These are phyloP conservation scores for Gobiocypris rarus DNA, from an alignment of 2,113 vertebrate species.

Conservation along the genomic window DNA sequence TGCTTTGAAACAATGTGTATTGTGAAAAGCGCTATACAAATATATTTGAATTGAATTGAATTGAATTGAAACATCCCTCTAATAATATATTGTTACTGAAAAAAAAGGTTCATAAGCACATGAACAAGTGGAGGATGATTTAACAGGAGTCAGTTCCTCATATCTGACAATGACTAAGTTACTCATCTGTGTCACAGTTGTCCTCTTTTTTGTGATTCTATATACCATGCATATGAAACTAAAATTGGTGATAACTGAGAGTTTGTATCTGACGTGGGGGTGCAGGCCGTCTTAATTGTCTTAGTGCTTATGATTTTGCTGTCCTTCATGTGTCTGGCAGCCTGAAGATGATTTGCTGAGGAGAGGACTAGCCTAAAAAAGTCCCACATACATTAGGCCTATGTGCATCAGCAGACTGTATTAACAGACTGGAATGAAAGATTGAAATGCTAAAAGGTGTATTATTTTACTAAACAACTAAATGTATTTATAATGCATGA, in stretches of 20 bases:
- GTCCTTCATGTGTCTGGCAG: slow-evolving; percentile 49
- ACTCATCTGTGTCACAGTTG: neutral
- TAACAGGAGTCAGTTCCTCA: too few species aligned
- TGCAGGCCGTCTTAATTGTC: neutral
- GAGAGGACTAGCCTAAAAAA: slow-evolving; percentile 58
- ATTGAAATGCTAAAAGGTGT: slow-evolving; percentile 4
- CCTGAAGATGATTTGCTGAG: slow-evolving; percentile 66
- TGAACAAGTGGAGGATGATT: too few species aligned
- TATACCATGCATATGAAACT: neutral
- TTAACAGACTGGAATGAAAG: too few species aligned
- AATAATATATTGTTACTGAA: too few species aligned
- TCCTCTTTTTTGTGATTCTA: neutral
- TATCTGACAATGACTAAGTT: too few species aligned
- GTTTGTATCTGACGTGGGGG: neutral
- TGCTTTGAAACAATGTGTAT: too few species aligned
- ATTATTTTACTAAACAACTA: neutral
- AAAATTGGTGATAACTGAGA: neutral
- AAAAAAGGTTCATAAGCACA: too few species aligned
- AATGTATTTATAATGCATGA: neutral
- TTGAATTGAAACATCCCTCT: too few species aligned
- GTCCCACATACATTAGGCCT: neutral
- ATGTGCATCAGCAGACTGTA: neutral
- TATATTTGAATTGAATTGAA: too few species aligned
- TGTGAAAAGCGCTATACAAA: too few species aligned
- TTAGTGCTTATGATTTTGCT: slow-evolving; percentile 26